phyloP scores from a whole-genome alignment of 2,888 invertebrate species.

The Diaperis boleti region DNA sequence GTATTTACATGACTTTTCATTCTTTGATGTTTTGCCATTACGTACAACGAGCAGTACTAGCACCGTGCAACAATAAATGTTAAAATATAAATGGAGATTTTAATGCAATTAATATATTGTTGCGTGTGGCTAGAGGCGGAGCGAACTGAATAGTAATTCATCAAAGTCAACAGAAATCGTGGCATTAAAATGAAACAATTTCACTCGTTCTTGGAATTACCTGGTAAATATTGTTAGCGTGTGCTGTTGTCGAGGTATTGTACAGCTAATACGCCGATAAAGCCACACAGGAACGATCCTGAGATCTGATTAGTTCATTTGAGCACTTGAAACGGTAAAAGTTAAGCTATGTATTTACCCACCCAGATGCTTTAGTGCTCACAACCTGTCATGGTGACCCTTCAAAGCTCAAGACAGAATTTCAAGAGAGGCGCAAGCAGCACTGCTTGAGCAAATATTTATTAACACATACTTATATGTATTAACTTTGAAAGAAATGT shows the following conservation, averaged over 20 bases:
- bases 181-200: conserved; percentile 61
- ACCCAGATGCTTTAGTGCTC: too few relatives aligned
- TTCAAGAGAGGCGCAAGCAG: too few relatives aligned
- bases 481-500: too few relatives aligned
- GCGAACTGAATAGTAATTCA: conserved; percentile 60
- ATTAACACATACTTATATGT: too few relatives aligned
- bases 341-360: too few relatives aligned
- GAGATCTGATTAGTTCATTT: conserved; percentile 16
- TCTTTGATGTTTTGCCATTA: too few relatives aligned
- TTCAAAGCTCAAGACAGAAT: too few relatives aligned
- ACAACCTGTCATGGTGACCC: too few relatives aligned
- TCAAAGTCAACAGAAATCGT: conserved; percentile 60
- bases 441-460: too few relatives aligned
- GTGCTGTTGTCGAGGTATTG: conserved; percentile 42
- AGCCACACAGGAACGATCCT: conserved; percentile 7
- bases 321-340: conserved; percentile 5
- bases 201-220: conserved; percentile 55
- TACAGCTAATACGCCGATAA: conserved; percentile 36
- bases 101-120: conserved; percentile 50
- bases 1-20: too few relatives aligned
- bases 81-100: conserved; percentile 46
- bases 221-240: conserved; percentile 50
- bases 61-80: too few relatives aligned
- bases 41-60: too few relatives aligned
- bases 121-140: conserved; percentile 55